These are phyloP conservation scores for Acanthaster planci DNA, from an alignment of 35 echinoderm and acorn worm species.

Conservation along the genomic window DNA sequence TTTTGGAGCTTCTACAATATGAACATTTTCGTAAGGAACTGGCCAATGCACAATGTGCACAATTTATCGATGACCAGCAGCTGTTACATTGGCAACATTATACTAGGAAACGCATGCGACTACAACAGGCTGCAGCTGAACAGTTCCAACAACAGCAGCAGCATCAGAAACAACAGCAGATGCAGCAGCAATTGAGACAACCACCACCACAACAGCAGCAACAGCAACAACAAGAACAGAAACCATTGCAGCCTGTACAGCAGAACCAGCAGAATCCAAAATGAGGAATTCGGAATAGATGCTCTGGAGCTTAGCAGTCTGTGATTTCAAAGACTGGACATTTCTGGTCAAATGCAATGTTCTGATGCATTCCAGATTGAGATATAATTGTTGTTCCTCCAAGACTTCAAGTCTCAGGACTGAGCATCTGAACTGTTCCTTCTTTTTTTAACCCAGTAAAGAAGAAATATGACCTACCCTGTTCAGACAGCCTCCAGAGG, in stretches of 20 bases:
- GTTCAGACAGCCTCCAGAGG: too few relatives aligned
- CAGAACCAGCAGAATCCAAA: constrained; percentile 70
- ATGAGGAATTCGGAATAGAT: not conserved
- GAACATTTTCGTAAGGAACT: constrained; percentile 94
- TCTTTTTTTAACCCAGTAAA: too few relatives aligned
- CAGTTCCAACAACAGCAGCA: constrained; percentile 64
- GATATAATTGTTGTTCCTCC: too few relatives aligned
- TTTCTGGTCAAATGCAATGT: too few relatives aligned
- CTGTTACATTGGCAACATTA: constrained; percentile 97
- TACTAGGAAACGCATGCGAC: constrained; percentile 74
- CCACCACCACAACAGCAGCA: constrained; percentile 25
- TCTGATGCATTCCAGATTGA: too few relatives aligned
- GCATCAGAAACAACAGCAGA: constrained; percentile 55
- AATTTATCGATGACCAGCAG: constrained; percentile 98
- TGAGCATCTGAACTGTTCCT: too few relatives aligned
- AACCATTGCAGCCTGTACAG: constrained; percentile 47
- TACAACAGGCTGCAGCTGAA: constrained; percentile 81
- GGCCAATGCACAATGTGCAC: constrained; percentile 90
- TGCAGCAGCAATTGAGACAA: constrained; percentile 24
- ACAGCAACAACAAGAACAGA: constrained; percentile 53
- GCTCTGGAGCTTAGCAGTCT: not conserved
- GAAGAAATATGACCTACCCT: too few relatives aligned
- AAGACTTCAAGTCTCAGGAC: too few relatives aligned
- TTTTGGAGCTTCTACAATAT: constrained; percentile 94
- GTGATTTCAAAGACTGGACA: not conserved